Base-by-base conservation (phyloP, 2,888 invertebrate species). In the Hesperia comma region DNA sequence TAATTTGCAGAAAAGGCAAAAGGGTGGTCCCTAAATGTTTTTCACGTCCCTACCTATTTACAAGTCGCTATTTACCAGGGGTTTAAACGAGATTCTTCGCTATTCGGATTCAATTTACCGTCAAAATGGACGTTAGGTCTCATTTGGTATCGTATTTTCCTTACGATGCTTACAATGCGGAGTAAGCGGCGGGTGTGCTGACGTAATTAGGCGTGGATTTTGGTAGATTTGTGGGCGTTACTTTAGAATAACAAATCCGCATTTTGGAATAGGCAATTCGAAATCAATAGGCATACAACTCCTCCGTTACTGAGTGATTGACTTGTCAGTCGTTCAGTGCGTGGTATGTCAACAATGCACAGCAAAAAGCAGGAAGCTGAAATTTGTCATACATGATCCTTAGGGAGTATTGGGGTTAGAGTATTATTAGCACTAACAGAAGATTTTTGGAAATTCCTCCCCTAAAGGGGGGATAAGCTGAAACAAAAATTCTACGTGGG, bases 61-160 rank as follows among this genome's bases (percentile, higher is more conserved):
- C 86, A 87, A 88, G 82, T 84, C 79, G 79, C 86, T 85, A 85
- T 88, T 89, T 88, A 85, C 85, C 75, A 79, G 81, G 79, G 80
- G 77, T 79, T 80, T 77, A 81, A 84, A 80, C 81, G 84, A 79
- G 82, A 84, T 82, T 83, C 80, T 74, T 75, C 73, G 80, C 86
- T 78, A 85, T 90, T 87, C 81, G 81, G 82, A 90, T 92, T 92
- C 89, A 90, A 91, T 92, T 90, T 87, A 83, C 85, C 83, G 84
- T 83, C 84, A 84, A 86, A 88, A 85, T 84, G 86, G 85, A 83
- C 83, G 81, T 81, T 82, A 80, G 80, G 85, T 79, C 79, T 83
- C 86, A 85, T 87, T 88, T 85, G 79, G 79, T 78, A 33, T 53
- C 43, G 54, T 60, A 60, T 46, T 66, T 60, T 66, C 43, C 58